Percentiles rank a stretch among this genome's conserved stretches.
These are phyloP conservation scores for Andricus curvator DNA, from an alignment of 2,888 invertebrate species.

Conservation along the genomic window DNA sequence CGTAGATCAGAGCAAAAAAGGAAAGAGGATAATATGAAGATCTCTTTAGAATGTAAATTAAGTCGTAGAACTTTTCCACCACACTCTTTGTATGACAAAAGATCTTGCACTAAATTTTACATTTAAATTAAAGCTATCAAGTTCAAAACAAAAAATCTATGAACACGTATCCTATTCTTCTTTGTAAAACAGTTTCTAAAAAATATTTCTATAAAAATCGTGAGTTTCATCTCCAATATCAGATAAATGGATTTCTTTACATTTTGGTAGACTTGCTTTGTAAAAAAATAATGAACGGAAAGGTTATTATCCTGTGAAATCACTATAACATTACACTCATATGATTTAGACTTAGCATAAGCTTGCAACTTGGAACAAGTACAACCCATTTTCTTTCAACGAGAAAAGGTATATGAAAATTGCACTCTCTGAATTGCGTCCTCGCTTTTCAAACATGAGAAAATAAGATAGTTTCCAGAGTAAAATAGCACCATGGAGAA, in stretches of 20 bases:
- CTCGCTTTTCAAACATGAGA: not conserved
- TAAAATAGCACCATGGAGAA: not conserved
- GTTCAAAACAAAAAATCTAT: not conserved
- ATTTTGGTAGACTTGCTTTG: not conserved
- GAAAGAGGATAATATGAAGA: not conserved
- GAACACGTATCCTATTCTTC: not conserved
- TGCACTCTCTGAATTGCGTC: not conserved
- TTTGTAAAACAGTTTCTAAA: not conserved
- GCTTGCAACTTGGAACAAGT: not conserved
- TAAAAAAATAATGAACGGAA: not conserved
- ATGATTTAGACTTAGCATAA: not conserved
- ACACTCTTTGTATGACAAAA: not conserved
- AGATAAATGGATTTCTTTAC: not conserved
- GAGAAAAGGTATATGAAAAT: not conserved
- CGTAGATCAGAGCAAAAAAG: not conserved
- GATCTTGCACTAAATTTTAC: not conserved
- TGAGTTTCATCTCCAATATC: too few species aligned
- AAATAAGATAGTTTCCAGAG: not conserved
- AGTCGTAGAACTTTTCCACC: not conserved
- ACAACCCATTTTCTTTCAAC: not conserved
- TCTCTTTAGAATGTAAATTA: conserved; percentile 2
- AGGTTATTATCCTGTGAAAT: not conserved
- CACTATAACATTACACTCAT: not conserved
- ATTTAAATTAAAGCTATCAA: not conserved
- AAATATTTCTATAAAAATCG: not conserved